Evolutionary conservation across 2,797 vertebrate species (phyloP).

Genomic region (Anguilla marmorata): DNA sequence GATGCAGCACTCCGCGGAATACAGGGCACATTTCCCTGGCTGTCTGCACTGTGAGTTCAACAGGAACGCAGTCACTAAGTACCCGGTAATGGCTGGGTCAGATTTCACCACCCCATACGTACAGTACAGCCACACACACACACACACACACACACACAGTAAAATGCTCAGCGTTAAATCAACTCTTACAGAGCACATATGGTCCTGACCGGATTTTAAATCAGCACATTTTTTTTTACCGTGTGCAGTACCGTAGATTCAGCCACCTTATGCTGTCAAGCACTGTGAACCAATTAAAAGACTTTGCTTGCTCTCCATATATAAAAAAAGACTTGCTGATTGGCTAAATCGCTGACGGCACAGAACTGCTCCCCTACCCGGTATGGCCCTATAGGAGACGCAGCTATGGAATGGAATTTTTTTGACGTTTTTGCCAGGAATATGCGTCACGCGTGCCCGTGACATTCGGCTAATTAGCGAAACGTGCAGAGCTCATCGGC

Average conservation of each 20-base stretch:
- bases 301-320: too few species aligned
- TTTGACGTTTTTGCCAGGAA: conserved; percentile 11
- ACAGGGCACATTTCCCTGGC: not conserved
- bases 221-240: not conserved
- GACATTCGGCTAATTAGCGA: conserved; percentile 70
- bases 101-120: not conserved
- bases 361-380: not conserved
- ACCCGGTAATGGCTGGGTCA: not conserved
- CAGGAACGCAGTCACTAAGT: not conserved
- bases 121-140: not conserved
- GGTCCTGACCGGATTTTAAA: too few species aligned
- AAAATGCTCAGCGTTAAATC: too few species aligned
- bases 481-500: conserved; percentile 45
- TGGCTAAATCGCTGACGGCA: not conserved
- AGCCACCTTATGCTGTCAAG: not conserved
- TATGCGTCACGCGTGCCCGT: conserved; percentile 14
- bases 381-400: not conserved
- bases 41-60: not conserved
- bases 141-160: not conserved
- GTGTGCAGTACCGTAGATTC: not conserved
- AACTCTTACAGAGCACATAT: not conserved
- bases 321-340: not conserved
- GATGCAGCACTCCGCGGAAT: not conserved
- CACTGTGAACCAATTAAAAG: not conserved
- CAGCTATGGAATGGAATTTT: not conserved